These are phyloP conservation scores for Drosophila fungiperda DNA, from an alignment of 2,888 invertebrate genomes.

Conservation along the genomic window DNA sequence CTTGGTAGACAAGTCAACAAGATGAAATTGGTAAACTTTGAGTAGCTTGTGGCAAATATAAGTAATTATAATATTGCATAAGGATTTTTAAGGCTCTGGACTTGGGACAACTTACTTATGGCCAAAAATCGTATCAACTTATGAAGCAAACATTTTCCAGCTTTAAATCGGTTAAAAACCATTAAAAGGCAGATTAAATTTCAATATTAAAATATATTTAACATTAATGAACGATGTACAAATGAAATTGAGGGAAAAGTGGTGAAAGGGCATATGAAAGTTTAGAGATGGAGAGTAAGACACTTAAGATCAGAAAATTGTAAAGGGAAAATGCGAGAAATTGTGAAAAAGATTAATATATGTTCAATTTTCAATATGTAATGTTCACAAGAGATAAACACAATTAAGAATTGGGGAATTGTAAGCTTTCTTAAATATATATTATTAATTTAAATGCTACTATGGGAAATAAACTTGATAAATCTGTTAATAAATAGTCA, in stretches of 20 bases:
- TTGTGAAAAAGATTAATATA: neutral
- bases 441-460: neutral
- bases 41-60: neutral
- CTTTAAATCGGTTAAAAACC: neutral
- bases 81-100: neutral
- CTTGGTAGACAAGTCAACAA: slow-evolving; percentile 6
- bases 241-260: neutral
- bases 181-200: neutral
- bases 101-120: neutral
- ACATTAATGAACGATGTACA: neutral
- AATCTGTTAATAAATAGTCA: neutral
- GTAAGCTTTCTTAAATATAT: too few relatives aligned
- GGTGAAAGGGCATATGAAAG: neutral
- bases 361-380: neutral
- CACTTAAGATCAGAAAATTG: neutral
- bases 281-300: neutral
- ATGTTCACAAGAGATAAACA: neutral
- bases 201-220: neutral
- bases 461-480: neutral
- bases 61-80: neutral
- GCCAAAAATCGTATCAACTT: neutral
- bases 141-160: neutral
- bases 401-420: too few relatives aligned
- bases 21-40: neutral
- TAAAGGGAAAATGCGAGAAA: neutral